Percentiles rank a stretch among this genome's conserved stretches.
Conservation (phyloP, 1,140 invertebrate genomes). For the Solenopsis invicta region DNA sequence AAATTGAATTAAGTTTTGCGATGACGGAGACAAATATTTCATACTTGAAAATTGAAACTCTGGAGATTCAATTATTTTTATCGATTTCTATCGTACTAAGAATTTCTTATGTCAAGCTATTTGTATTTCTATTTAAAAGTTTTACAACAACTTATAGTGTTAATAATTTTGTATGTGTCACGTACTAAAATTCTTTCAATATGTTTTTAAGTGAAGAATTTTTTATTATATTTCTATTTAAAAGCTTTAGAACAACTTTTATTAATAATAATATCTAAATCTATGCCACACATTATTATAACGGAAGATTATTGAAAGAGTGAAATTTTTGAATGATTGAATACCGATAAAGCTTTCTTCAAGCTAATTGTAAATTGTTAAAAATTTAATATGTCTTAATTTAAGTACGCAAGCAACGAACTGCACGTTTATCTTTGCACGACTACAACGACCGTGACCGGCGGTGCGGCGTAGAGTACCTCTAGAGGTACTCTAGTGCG, state of each 20-base stretch:
- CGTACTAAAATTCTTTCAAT: constrained; percentile 16
- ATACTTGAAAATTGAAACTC: neutral
- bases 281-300: constrained; percentile 16
- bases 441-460: too few species aligned
- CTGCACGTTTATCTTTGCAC: constrained; percentile 13
- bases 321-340: neutral
- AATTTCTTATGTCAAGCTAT: too few species aligned
- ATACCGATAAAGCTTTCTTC: neutral
- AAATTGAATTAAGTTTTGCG: neutral
- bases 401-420: constrained; percentile 30
- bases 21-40: constrained; percentile 15
- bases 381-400: constrained; percentile 36
- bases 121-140: too few species aligned
- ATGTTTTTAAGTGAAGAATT: constrained; percentile 1
- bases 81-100: neutral
- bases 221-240: constrained; percentile 30
- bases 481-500: too few species aligned
- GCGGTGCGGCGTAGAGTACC: too few species aligned
- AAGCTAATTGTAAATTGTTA: neutral
- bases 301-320: constrained; percentile 20
- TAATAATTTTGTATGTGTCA: constrained; percentile 1
- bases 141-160: too few species aligned
- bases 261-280: neutral
- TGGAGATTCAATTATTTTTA: constrained; percentile 18
- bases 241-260: constrained; percentile 29